Conservation (phyloP, 2,888 invertebrate genomes). For the Caenorhabditis virilis region DNA sequence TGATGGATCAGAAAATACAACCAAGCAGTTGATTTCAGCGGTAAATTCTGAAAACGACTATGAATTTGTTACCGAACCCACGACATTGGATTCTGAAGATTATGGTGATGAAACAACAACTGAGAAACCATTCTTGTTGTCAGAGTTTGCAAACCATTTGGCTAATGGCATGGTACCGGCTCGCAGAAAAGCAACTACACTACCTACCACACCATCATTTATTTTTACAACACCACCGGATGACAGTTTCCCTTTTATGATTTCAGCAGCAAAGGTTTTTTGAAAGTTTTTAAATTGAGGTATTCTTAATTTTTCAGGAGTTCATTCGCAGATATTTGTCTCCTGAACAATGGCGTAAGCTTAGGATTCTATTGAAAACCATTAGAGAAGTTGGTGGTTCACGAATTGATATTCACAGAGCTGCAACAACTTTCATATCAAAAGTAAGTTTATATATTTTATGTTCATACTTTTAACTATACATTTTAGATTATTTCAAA, state of each 20-base stretch:
- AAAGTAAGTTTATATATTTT: slow-evolving; percentile 7
- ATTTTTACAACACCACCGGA: slow-evolving; percentile 25
- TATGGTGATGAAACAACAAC: slow-evolving; percentile 17
- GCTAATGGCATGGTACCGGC: slow-evolving; percentile 11
- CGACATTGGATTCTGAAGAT: slow-evolving; percentile 5
- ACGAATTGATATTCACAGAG: slow-evolving; percentile 27
- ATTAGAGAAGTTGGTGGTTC: slow-evolving; percentile 36
- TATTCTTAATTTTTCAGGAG: slow-evolving; percentile 27
- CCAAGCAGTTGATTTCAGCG: slow-evolving; percentile 23
- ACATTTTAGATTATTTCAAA: slow-evolving; percentile 25
- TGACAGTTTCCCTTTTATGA: slow-evolving; percentile 26
- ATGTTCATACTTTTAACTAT: background rate
- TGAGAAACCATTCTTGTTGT: slow-evolving; percentile 22
- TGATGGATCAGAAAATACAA: slow-evolving; percentile 14
- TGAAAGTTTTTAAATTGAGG: too few species aligned
- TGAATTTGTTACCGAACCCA: background rate
- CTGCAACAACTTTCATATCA: slow-evolving; percentile 33
- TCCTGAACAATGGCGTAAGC: slow-evolving; percentile 39
- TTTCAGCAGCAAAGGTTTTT: slow-evolving; percentile 33
- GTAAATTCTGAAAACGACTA: slow-evolving; percentile 7
- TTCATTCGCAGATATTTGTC: slow-evolving; percentile 40
- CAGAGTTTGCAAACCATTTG: slow-evolving; percentile 32
- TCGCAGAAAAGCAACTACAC: slow-evolving; percentile 16
- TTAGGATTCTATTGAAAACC: slow-evolving; percentile 35
- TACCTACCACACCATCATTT: slow-evolving; percentile 16